phyloP scores from a whole-genome alignment of 2,113 vertebrate genomes.

The Larimichthys polyactis region DNA sequence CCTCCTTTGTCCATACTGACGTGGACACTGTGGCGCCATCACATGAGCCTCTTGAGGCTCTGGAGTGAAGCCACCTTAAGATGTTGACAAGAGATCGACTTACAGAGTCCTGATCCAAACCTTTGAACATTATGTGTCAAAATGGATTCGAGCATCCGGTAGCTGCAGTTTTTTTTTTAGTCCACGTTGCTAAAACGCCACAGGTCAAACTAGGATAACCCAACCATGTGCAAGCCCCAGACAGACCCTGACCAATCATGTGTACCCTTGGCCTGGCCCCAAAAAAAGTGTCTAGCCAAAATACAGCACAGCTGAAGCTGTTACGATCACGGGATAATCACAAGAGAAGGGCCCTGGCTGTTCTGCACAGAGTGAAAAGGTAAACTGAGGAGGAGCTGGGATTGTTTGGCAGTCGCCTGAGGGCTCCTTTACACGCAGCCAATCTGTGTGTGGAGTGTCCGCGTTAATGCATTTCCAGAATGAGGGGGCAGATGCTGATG shows the following conservation, averaged over 20 bases:
- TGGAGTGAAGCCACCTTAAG: not conserved
- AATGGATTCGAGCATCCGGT: slow-evolving; percentile 24
- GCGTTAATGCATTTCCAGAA: slow-evolving; percentile 39
- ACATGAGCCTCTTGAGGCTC: not conserved
- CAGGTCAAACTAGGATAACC: slow-evolving; percentile 62
- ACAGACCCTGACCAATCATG: slow-evolving; percentile 70
- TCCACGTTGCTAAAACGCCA: not conserved
- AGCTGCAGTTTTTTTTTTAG: slow-evolving; percentile 2
- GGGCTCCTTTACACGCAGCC: slow-evolving; percentile 28
- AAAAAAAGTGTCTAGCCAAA: slow-evolving; percentile 76
- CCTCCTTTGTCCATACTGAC: slow-evolving; percentile 59
- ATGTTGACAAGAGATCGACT: slow-evolving; percentile 31
- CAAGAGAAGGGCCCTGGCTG: slow-evolving; percentile 59
- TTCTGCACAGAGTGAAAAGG: slow-evolving; percentile 50
- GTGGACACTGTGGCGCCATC: slow-evolving; percentile 30
- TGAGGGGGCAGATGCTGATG: slow-evolving; percentile 50
- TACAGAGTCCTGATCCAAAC: slow-evolving; percentile 18
- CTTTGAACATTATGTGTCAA: slow-evolving; percentile 17
- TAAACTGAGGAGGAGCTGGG: slow-evolving; percentile 47
- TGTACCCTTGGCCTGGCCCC: slow-evolving; percentile 60
- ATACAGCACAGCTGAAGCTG: slow-evolving; percentile 72
- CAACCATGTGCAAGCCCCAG: slow-evolving; percentile 53
- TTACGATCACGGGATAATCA: slow-evolving; percentile 79
- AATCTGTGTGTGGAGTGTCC: slow-evolving; percentile 35
- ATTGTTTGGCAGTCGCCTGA: slow-evolving; percentile 35